These are phyloP conservation scores for Acrocera orbiculus DNA, from an alignment of 2,888 invertebrate species.

Conservation along the genomic window DNA sequence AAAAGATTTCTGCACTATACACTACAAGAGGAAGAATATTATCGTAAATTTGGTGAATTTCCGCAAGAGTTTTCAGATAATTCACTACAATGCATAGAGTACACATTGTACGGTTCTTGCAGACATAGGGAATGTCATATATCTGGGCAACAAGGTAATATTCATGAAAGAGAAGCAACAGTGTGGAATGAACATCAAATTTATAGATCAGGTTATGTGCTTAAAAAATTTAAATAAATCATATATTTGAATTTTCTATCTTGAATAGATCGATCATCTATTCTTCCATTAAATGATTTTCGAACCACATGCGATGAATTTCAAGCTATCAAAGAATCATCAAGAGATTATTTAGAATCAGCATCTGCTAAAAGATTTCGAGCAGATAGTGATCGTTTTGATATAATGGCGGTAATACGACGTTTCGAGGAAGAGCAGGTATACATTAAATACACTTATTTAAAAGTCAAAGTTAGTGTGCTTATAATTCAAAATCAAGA, in stretches of 20 bases:
- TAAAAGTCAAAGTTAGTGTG: too few species aligned
- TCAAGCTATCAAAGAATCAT: slow-evolving; percentile 11
- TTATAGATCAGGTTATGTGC: background rate
- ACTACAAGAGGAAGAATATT: slow-evolving; percentile 58
- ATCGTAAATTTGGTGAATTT: slow-evolving; percentile 51
- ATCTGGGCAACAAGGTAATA: too few species aligned
- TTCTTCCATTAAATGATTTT: background rate
- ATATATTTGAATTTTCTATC: too few species aligned
- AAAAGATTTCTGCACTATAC: slow-evolving; percentile 56
- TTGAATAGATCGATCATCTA: background rate
- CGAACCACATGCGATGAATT: slow-evolving; percentile 10
- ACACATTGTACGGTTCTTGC: slow-evolving; percentile 14
- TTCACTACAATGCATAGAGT: slow-evolving; percentile 23
- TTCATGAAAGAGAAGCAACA: slow-evolving; percentile 3
- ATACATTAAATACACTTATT: background rate
- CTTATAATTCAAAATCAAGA: background rate
- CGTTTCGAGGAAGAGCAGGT: slow-evolving; percentile 17
- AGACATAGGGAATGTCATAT: slow-evolving; percentile 13
- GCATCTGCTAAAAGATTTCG: slow-evolving; percentile 14
- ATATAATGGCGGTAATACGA: slow-evolving; percentile 15
- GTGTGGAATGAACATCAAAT: slow-evolving; percentile 10
- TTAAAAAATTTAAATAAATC: too few species aligned
- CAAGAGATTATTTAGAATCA: slow-evolving; percentile 5
- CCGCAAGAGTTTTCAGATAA: slow-evolving; percentile 30
- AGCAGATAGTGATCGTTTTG: slow-evolving; percentile 14